These are phyloP conservation scores for Linyphia triangularis DNA, from an alignment of 2,888 invertebrate genomes.

Conservation along the genomic window DNA sequence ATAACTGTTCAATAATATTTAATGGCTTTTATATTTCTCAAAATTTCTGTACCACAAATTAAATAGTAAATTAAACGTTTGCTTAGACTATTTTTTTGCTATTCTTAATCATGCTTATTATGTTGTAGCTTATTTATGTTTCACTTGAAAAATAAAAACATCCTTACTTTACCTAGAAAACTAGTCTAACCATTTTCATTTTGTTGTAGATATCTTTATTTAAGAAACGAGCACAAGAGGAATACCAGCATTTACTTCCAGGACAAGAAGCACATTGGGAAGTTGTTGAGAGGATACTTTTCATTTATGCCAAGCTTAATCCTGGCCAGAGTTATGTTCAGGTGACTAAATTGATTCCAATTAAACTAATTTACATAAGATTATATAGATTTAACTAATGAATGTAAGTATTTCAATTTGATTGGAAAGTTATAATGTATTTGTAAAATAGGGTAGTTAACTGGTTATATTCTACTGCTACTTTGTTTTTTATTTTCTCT, in stretches of 20 bases:
- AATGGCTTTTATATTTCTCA: too few relatives aligned
- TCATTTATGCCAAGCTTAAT: conserved; percentile 98
- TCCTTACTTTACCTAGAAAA: background rate
- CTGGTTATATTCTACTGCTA: too few relatives aligned
- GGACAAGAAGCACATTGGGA: conserved; percentile 99
- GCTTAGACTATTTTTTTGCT: background rate
- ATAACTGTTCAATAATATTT: too few relatives aligned
- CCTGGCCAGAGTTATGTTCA: conserved; percentile 92
- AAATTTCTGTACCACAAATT: too few relatives aligned
- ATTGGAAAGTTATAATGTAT: too few relatives aligned
- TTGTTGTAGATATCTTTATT: conserved; percentile 82
- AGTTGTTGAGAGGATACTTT: conserved; percentile 95
- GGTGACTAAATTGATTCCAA: too few relatives aligned
- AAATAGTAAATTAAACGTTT: too few relatives aligned
- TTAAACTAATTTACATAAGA: too few relatives aligned
- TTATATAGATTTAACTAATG: too few relatives aligned
- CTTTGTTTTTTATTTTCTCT: too few relatives aligned
- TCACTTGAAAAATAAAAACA: background rate
- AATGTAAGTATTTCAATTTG: too few relatives aligned
- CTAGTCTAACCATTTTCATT: background rate
- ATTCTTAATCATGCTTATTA: background rate
- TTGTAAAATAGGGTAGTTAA: too few relatives aligned
- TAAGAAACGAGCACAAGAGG: conserved; percentile 87
- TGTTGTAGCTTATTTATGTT: background rate
- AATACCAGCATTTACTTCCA: conserved; percentile 91